Base-by-base conservation (phyloP, 2,797 vertebrate genomes). In the Poeciliopsis presidionis region DNA sequence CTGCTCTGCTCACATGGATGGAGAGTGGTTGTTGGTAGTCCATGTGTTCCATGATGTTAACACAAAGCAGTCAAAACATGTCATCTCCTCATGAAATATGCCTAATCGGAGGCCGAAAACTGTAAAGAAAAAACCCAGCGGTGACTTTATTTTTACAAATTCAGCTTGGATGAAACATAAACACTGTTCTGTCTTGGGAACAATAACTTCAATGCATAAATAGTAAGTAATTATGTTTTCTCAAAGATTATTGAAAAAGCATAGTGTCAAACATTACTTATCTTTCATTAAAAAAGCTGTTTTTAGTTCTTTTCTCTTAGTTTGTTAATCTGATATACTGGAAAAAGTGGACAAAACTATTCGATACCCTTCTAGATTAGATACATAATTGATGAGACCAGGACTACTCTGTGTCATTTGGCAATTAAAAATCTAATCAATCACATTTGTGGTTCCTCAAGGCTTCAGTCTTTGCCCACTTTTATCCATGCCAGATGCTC, bases 1-100 rank as follows among this genome's bases (percentile, higher is more conserved):
- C 53, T 67, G 9, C 59, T 65, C 41, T 75, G 70, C 7, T 4
- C 77, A 77, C 79, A 53, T 65, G 75, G 90, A 88, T 78, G 79
- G 61, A 79, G 77, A 61, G 41, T 36, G 51, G 22, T 61, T 67
- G 71, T 51, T 83, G 73, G 73, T 70, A 41, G 77, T 46, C 4
- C n/a, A 75, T 73, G 85, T 76, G 79, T n/a, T 71, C 74, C 78
- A 81, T 4, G 47, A 76, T 73, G 84, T 74, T 63, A 81, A 82
- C 80, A 82, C 8, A 8, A 20, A 76, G 71, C 71, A 59, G 53
- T 77, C 46, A n/a, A 74, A 45, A 71, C 45, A 74, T 33, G 7
- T 77, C 81, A 73, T 67, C 77, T 74, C 49, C 18, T 13, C n/a
- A 75, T 51, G n/a, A 83, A 73, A 74, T 39, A 22, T 46, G 47